Evolutionary conservation across 2,888 invertebrate genomes (phyloP).

Genomic region (Cantharis rufa): DNA sequence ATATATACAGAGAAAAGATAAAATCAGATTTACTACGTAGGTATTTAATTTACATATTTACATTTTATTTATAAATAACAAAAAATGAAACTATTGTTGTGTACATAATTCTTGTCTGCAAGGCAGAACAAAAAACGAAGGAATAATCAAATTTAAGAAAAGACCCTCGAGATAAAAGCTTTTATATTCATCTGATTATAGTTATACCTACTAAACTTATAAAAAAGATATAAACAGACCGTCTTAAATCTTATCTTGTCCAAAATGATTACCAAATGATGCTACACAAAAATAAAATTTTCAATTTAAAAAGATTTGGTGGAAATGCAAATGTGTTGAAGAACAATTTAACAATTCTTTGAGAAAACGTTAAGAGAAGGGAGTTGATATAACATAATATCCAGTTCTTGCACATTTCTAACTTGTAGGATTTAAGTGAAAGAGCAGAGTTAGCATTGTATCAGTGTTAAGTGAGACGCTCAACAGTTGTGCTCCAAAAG

Average conservation of each 20-base stretch:
- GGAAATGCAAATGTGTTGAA: neutral
- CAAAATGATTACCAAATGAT: neutral
- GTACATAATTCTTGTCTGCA: neutral
- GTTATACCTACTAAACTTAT: neutral
- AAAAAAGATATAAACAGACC: constrained; percentile 5
- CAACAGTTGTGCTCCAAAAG: constrained; percentile 40
- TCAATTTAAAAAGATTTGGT: neutral
- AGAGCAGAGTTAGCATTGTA: constrained; percentile 45
- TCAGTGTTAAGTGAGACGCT: constrained; percentile 43
- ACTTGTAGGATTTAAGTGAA: constrained; percentile 50
- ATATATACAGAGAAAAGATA: neutral
- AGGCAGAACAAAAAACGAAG: neutral
- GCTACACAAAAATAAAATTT: neutral
- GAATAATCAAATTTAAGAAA: neutral
- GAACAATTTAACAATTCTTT: neutral
- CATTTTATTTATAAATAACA: neutral
- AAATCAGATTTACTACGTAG: neutral
- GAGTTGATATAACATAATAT: constrained; percentile 34
- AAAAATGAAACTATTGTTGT: neutral
- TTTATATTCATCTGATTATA: constrained; percentile 1
- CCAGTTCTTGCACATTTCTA: constrained; percentile 41
- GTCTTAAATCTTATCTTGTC: neutral
- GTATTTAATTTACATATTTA: neutral
- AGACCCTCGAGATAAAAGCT: neutral
- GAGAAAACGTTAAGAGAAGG: constrained; percentile 36